These are phyloP conservation scores for Acipenser ruthenus DNA, from an alignment of 2,797 vertebrate genomes.

Conservation along the genomic window DNA sequence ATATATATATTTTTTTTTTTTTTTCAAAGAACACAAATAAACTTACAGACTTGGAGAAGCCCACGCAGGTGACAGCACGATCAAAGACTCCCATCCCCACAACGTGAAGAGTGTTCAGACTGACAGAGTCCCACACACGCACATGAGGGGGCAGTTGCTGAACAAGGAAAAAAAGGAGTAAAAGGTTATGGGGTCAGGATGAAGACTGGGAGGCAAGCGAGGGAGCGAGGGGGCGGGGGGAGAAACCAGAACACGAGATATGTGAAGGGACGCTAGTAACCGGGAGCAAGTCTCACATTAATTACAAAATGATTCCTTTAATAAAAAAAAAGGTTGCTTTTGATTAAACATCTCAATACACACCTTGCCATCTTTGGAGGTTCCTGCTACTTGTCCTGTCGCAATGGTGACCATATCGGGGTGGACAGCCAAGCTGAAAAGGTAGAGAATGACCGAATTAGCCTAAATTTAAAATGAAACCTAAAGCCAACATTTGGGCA, in stretches of 20 bases:
- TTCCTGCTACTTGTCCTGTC: slow-evolving; percentile 84
- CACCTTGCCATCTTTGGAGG: slow-evolving; percentile 87
- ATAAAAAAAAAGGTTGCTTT: neutral
- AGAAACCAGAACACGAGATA: neutral
- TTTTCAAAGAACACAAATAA: neutral
- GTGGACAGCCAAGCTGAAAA: slow-evolving; percentile 73
- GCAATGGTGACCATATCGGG: slow-evolving; percentile 90
- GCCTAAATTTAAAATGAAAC: too few relatives aligned
- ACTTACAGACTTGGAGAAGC: slow-evolving; percentile 83
- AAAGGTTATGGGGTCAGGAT: neutral
- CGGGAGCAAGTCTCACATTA: neutral
- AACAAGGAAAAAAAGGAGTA: neutral
- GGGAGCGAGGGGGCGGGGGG: neutral
- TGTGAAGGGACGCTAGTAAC: neutral
- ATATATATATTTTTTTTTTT: too few relatives aligned
- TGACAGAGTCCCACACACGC: slow-evolving; percentile 86
- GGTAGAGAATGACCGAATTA: neutral
- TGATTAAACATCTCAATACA: slow-evolving; percentile 5
- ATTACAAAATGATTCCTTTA: neutral
- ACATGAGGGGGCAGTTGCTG: slow-evolving; percentile 76
- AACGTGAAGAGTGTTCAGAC: slow-evolving; percentile 81
- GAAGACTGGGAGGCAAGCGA: neutral
- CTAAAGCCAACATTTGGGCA: too few relatives aligned
- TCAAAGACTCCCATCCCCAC: slow-evolving; percentile 76
- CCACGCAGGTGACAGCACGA: slow-evolving; percentile 73